Percentiles rank a stretch among this genome's conserved stretches.
Evolutionary conservation across 2,113 vertebrate species (phyloP).

Genomic region (Sinosuthora webbiana): DNA sequence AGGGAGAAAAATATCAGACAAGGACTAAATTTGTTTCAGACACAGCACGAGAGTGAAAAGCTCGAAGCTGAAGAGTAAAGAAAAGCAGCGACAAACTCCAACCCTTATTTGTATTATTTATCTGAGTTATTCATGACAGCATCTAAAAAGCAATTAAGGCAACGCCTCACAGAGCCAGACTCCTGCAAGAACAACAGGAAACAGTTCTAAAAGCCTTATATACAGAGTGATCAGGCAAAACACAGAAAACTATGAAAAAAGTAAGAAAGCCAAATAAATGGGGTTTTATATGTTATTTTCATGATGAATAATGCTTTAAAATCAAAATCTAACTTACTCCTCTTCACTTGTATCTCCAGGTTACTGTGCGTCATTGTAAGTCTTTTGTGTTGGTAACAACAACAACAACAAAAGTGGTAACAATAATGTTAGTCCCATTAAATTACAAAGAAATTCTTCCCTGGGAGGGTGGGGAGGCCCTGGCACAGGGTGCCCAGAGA

Average conservation of each 20-base stretch:
- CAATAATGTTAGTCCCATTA: not conserved
- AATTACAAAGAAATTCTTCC: not conserved
- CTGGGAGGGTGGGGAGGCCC: not conserved
- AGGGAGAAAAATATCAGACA: not conserved
- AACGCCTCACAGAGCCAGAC: not conserved
- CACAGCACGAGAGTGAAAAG: not conserved
- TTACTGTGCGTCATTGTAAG: not conserved
- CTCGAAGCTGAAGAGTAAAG: not conserved
- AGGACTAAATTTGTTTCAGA: not conserved
- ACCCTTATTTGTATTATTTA: constrained; percentile 21
- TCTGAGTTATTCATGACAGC: not conserved
- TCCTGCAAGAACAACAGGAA: not conserved
- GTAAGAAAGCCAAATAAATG: not conserved
- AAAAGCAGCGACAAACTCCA: constrained; percentile 2
- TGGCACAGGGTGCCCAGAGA: not conserved
- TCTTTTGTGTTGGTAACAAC: not conserved
- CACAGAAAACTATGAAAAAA: not conserved
- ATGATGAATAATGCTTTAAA: not conserved
- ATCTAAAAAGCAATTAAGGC: not conserved
- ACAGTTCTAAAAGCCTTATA: not conserved
- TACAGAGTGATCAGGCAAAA: not conserved
- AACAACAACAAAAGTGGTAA: too few species aligned
- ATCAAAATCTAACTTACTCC: not conserved
- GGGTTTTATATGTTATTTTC: not conserved
- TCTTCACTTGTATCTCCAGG: not conserved